These are phyloP conservation scores for Hippopotamyrus pictus DNA, from an alignment of 2,797 vertebrate species.

Conservation along the genomic window DNA sequence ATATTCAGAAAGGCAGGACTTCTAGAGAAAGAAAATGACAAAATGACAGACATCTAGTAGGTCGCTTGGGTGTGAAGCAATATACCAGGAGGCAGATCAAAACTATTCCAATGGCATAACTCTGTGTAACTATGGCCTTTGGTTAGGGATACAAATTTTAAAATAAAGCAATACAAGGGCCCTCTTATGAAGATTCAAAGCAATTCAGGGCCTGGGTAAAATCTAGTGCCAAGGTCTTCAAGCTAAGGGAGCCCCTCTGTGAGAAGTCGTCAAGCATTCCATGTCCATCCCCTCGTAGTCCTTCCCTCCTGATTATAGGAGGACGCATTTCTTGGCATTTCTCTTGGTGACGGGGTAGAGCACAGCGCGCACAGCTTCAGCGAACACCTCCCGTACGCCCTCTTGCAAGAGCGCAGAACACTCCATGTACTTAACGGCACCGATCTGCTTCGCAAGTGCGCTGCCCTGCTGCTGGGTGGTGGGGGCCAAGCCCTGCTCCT, in stretches of 20 bases:
- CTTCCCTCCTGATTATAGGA: constrained; percentile 53
- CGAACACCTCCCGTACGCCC: constrained; percentile 66
- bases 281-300: constrained; percentile 11
- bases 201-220: background rate
- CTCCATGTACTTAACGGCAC: constrained; percentile 71
- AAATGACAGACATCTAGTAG: background rate
- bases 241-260: constrained; percentile 12
- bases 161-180: background rate
- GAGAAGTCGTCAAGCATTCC: constrained; percentile 11
- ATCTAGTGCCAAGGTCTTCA: background rate
- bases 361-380: constrained; percentile 67
- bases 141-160: constrained; percentile 10
- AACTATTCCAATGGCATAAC: background rate
- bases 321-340: constrained; percentile 64
- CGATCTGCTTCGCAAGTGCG: constrained; percentile 64
- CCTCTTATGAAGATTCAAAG: background rate
- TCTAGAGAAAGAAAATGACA: background rate
- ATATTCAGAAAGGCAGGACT: background rate
- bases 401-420: constrained; percentile 69
- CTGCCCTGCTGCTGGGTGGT: constrained; percentile 67
- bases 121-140: constrained; percentile 19
- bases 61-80: background rate
- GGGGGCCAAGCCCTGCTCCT: constrained; percentile 67
- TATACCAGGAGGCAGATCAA: background rate
- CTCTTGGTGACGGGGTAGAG: constrained; percentile 71